Evolutionary conservation across 2,888 invertebrate species (phyloP).

Genomic region (Conomelus anceps): DNA sequence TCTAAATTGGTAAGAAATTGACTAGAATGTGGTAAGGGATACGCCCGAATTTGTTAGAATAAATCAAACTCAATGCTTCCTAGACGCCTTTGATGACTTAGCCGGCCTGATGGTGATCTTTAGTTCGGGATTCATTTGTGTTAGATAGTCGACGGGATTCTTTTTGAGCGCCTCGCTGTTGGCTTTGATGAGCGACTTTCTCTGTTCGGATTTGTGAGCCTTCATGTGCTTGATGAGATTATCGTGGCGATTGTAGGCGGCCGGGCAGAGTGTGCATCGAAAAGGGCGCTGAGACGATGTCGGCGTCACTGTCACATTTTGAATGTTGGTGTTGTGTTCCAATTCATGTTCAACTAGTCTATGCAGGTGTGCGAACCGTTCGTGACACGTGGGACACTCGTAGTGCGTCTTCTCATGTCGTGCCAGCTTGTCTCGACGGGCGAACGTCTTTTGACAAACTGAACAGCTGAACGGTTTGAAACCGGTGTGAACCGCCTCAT

Average conservation of each 20-base stretch:
- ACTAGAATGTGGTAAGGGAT: not conserved
- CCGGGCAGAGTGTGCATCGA: not conserved
- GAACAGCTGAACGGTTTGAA: not conserved
- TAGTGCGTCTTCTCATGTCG: not conserved
- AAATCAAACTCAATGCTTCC: no score
- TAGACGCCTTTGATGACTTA: not conserved
- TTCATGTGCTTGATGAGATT: not conserved
- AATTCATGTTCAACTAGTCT: not conserved
- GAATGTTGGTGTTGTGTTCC: not conserved
- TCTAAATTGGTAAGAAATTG: not conserved
- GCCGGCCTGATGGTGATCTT: not conserved
- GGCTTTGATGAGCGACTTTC: not conserved
- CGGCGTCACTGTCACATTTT: not conserved
- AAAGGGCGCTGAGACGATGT: not conserved
- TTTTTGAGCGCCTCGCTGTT: not conserved
- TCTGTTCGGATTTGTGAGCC: not conserved
- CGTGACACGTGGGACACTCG: not conserved
- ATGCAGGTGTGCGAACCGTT: not conserved
- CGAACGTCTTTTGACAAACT: not conserved
- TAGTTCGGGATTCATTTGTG: not conserved
- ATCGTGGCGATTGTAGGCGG: not conserved
- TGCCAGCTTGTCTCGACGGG: not conserved
- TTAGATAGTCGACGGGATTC: not conserved
- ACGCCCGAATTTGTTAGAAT: no score
- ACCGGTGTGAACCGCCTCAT: not conserved